phyloP scores from a whole-genome alignment of 2,888 invertebrate species.

The Spisula solida region DNA sequence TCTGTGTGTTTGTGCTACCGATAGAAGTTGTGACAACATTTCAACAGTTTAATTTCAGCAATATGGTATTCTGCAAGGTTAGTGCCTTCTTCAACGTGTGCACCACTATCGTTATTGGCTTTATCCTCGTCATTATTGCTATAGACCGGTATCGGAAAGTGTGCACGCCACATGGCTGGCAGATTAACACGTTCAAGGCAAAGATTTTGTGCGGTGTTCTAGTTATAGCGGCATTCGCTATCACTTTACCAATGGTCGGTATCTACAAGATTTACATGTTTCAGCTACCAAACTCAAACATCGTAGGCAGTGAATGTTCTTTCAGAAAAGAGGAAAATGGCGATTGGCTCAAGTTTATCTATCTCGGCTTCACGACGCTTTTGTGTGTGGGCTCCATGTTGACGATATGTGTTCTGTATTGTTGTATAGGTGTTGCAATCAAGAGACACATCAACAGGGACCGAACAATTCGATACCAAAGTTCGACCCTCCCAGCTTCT shows the following conservation, averaged over 20 bases:
- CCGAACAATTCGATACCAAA: slow-evolving; percentile 35
- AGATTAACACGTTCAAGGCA: slow-evolving; percentile 73
- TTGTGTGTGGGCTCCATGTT: slow-evolving; percentile 48
- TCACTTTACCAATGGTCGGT: slow-evolving; percentile 60
- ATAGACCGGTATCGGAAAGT: slow-evolving; percentile 77
- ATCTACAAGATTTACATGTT: slow-evolving; percentile 57
- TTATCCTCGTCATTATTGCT: slow-evolving; percentile 66
- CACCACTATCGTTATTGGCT: slow-evolving; percentile 58
- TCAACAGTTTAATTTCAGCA: slow-evolving; percentile 70
- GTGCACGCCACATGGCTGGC: slow-evolving; percentile 74
- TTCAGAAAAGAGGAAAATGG: slow-evolving; percentile 28
- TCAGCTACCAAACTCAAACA: slow-evolving; percentile 23
- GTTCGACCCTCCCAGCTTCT: slow-evolving; percentile 14
- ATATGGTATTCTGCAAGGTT: slow-evolving; percentile 59
- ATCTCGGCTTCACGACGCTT: slow-evolving; percentile 56
- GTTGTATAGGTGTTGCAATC: slow-evolving; percentile 60
- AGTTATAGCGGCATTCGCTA: slow-evolving; percentile 40
- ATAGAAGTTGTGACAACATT: slow-evolving; percentile 66
- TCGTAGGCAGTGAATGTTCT: slow-evolving; percentile 59
- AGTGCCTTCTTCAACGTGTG: slow-evolving; percentile 64
- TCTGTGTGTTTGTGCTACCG: slow-evolving; percentile 69
- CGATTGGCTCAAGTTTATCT: slow-evolving; percentile 27
- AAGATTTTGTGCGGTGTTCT: slow-evolving; percentile 57
- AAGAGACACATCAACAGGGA: slow-evolving; percentile 56
- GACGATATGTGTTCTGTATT: slow-evolving; percentile 62